Evolutionary conservation across 2,888 invertebrate genomes (phyloP), one percentile per base, ranked within the genome.

Genomic region (Polymixis flavicincta): DNA sequence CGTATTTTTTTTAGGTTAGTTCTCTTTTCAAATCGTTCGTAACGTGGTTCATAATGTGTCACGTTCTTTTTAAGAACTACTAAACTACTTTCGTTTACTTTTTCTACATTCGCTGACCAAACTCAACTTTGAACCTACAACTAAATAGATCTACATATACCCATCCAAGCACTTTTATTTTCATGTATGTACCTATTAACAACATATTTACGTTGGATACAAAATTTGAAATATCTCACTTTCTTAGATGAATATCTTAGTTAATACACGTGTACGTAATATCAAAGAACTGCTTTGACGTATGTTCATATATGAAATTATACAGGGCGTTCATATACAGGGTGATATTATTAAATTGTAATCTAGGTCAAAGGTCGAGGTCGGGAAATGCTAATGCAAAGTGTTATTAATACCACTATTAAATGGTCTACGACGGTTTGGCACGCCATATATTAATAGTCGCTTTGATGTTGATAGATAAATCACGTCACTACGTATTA

Each of bases 321-420:
- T 54, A 60, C 22, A 37, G 59, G 17, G 0, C 14, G 25, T 78
- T 68, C 17, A 45, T 76, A 32, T 22, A 57, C 4, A 59, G 32
- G 19, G 11, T 57, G 72, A 71, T 76, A 76, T 71, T 75, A 70
- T 73, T 73, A 79, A 68, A 67, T 42, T 68, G 65, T 73, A 80
- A 87, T 85, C 64, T 80, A 78, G 85, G 85, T 70, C 71, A 79
- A 79, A 80, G 76, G 75, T 81, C 84, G 86, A 76, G 86, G 86
- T 74, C 61, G 48, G n/a, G 50, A 57, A 79, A 77, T 64, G 45
- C 32, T 77, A 76, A 80, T 78, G 71, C 45, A 22, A 67, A 71
- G 66, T 71, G 60, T 71, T 69, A 83, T 78, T 76, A 60, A 71
- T 76, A 64, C 63, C 61, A 60, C 55, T 66, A 80, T 78, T 64